These are phyloP conservation scores for Hydrolagus colliei DNA, from an alignment of 2,797 vertebrate genomes.

Conservation along the genomic window DNA sequence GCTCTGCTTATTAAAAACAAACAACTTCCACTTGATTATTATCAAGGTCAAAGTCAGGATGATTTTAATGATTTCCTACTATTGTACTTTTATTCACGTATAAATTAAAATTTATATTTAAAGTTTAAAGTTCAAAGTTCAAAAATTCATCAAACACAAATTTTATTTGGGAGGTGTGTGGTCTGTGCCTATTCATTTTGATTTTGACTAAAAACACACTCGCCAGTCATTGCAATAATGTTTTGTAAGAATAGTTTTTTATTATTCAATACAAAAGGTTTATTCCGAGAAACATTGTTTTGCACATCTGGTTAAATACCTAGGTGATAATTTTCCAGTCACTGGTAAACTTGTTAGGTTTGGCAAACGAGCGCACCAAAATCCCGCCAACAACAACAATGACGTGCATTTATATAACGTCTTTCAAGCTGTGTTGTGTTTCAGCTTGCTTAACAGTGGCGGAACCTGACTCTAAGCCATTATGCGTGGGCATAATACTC, in stretches of 20 bases:
- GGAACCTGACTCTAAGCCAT: too few relatives aligned
- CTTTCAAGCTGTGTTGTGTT: too few relatives aligned
- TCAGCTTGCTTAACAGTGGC: too few relatives aligned
- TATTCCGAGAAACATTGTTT: too few relatives aligned
- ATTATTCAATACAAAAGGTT: too few relatives aligned
- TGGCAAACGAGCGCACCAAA: too few relatives aligned
- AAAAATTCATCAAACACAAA: background rate
- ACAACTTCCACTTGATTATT: conserved; percentile 39
- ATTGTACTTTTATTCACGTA: background rate
- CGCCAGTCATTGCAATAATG: background rate
- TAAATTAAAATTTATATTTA: background rate
- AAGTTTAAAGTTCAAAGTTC: background rate
- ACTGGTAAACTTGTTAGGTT: too few relatives aligned
- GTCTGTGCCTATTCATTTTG: background rate
- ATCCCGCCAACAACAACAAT: too few relatives aligned
- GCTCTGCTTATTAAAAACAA: conserved; percentile 44
- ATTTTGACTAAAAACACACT: background rate
- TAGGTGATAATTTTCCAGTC: too few relatives aligned
- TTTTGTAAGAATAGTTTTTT: background rate
- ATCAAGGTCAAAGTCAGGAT: background rate
- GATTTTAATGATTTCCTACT: background rate
- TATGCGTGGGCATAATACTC: too few relatives aligned
- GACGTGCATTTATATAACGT: too few relatives aligned
- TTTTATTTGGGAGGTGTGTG: background rate
- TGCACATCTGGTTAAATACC: too few relatives aligned